A percentile compares a stretch with the other conserved stretches of the same genome.
Conservation (phyloP, 2,888 invertebrate species). For the Conus canariensis region DNA sequence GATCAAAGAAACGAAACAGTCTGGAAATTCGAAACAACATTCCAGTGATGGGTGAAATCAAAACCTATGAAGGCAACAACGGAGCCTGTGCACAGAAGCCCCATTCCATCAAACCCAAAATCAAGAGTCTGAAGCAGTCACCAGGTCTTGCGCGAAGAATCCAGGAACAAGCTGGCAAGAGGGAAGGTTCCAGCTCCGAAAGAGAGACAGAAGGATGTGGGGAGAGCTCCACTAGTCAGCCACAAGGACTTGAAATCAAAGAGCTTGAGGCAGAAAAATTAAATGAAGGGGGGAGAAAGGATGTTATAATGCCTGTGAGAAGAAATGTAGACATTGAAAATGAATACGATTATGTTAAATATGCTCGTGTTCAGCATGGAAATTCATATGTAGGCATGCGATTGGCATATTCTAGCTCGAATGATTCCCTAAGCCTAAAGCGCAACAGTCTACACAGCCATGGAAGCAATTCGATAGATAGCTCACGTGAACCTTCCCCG, state of each 20-base stretch:
- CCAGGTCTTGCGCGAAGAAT: conserved; percentile 76
- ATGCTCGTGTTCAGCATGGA: conserved; percentile 79
- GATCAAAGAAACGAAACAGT: conserved; percentile 71
- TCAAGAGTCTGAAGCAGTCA: conserved; percentile 70
- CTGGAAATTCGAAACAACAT: conserved; percentile 77
- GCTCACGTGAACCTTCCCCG: conserved; percentile 70
- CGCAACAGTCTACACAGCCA: conserved; percentile 56
- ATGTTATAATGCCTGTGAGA: conserved; percentile 51
- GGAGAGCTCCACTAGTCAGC: background rate
- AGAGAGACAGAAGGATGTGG: conserved; percentile 55
- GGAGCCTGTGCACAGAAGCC: conserved; percentile 48
- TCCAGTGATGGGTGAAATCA: conserved; percentile 72
- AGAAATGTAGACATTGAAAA: conserved; percentile 72
- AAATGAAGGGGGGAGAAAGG: conserved; percentile 37
- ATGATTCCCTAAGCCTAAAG: conserved; percentile 65
- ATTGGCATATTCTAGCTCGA: conserved; percentile 81
- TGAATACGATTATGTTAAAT: conserved; percentile 78
- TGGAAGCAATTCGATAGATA: conserved; percentile 61
- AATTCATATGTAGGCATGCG: conserved; percentile 89
- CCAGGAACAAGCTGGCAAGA: conserved; percentile 59
- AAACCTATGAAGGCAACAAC: conserved; percentile 70
- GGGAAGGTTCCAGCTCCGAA: conserved; percentile 69
- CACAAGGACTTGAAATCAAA: conserved; percentile 13
- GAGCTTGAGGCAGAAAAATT: conserved; percentile 19
- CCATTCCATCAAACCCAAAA: conserved; percentile 73